Evolutionary conservation across 2,888 invertebrate species (phyloP).

Genomic region (Rhagophthalmus giganteus): DNA sequence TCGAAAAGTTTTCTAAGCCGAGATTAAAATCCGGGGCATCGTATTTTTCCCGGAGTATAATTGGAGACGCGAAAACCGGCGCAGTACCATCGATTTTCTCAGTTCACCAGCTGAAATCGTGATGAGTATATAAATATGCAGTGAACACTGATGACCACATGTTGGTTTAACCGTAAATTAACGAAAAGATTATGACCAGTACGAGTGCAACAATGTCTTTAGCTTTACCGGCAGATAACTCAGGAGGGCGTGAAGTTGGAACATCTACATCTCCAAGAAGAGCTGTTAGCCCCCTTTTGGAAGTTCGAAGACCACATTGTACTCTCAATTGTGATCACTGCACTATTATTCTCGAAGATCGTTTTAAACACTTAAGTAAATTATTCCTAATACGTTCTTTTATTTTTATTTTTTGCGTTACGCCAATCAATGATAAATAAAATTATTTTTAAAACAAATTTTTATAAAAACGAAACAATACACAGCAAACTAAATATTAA

Average conservation of each 20-base stretch:
- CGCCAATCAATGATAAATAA: neutral
- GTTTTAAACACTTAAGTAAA: constrained; percentile 65
- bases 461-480: too few species aligned
- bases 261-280: constrained; percentile 65
- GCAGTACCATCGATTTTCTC: constrained; percentile 49
- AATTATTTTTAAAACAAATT: too few species aligned
- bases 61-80: constrained; percentile 42
- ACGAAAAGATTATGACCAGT: constrained; percentile 35
- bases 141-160: constrained; percentile 9
- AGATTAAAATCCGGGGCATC: constrained; percentile 14
- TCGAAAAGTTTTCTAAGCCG: neutral
- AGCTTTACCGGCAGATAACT: constrained; percentile 60
- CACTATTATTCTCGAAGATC: constrained; percentile 68
- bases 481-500: too few species aligned
- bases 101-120: constrained; percentile 34
- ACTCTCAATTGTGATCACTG: constrained; percentile 75
- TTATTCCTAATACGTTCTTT: neutral
- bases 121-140: constrained; percentile 13
- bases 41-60: constrained; percentile 26
- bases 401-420: neutral
- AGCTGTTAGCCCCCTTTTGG: constrained; percentile 70
- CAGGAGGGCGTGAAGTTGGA: constrained; percentile 52
- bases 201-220: constrained; percentile 57
- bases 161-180: constrained; percentile 6
- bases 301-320: constrained; percentile 71